Base-by-base conservation (phyloP, 1,140 invertebrate species). In the Drosophila sechellia region DNA sequence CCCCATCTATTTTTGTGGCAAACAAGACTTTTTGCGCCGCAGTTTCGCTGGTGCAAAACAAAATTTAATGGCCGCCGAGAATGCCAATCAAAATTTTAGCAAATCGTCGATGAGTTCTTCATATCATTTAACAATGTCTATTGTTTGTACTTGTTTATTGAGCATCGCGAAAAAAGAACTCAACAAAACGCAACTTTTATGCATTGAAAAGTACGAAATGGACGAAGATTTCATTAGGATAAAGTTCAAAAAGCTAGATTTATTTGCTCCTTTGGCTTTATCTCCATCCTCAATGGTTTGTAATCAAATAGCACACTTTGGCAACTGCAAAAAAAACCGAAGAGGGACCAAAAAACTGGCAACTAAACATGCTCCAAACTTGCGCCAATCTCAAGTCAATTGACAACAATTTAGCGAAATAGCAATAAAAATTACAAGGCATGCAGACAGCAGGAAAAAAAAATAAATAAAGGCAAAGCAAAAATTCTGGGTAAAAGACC, bases 371-470 rank as follows among this genome's bases (percentile, higher is more conserved):
- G 52, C 42, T 76, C 34, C 40, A 56, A 68, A 79, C 61, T 79
- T 79, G 77, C 60, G 56, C 60, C 61, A 79, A 79, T 13, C 55
- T 59, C 63, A 27, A 77, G 56, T 79, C 77, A 79, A 79, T 79
- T 79, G 77, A 79, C 77, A 77, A 77, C 74, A 79, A 79, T 79
- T 79, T 79, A 79, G 69, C 49, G 77, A 69, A 79, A 61, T 58
- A 55, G 77, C 77, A 75, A 79, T 74, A 79, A 79, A 77, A 77
- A 69, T 77, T 68, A 77, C 63, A 55, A 75, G 59, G 53, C 59
- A 63, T 60, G 48, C 61, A 57, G 61, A 58, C 43, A 64, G 42
- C 55, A 60, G 42, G 50, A 45, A 22, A 22, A 63, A 74, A 75
- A 69, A 55, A 37, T 25, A 39, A 37, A 45, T 55, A 75, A 77